Evolutionary conservation across 2,888 invertebrate genomes (phyloP).

Genomic region (Drosophila pseudotakahashii): DNA sequence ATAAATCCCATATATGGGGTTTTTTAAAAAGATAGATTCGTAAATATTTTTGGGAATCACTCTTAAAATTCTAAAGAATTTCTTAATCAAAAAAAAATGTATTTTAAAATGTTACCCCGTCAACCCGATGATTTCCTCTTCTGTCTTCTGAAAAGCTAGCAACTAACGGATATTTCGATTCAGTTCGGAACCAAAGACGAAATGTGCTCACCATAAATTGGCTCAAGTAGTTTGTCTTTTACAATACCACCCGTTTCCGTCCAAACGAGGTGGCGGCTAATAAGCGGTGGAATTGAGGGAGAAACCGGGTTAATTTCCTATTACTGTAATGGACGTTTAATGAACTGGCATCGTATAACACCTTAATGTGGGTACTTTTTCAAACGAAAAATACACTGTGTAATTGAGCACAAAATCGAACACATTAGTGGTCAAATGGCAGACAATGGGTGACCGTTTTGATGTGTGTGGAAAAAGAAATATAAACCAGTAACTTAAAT

Average conservation of each 20-base stretch:
- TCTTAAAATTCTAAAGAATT: no score
- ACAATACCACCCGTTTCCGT: slow-evolving; percentile 64
- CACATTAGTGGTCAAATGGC: slow-evolving; percentile 56
- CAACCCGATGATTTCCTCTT: background rate
- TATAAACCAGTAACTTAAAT: slow-evolving; percentile 66
- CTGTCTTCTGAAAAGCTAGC: background rate
- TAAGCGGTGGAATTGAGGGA: slow-evolving; percentile 22
- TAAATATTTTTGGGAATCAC: background rate
- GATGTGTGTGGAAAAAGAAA: slow-evolving; percentile 47
- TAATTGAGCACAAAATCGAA: slow-evolving; percentile 58
- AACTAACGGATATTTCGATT: slow-evolving; percentile 50
- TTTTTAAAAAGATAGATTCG: background rate
- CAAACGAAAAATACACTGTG: slow-evolving; percentile 21
- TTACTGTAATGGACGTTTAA: slow-evolving; percentile 69
- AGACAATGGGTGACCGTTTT: slow-evolving; percentile 52
- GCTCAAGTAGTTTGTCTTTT: slow-evolving; percentile 42
- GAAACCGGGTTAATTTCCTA: slow-evolving; percentile 77
- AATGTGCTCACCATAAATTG: slow-evolving; percentile 52
- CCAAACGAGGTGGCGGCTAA: slow-evolving; percentile 23
- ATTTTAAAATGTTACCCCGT: slow-evolving; percentile 2
- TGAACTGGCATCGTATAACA: slow-evolving; percentile 65
- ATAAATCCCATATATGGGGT: background rate
- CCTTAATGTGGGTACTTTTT: slow-evolving; percentile 42
- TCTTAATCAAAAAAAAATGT: background rate
- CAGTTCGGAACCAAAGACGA: slow-evolving; percentile 52